Evolutionary conservation across 2,797 vertebrate genomes (phyloP), one percentile per base, ranked within the genome.

Genomic region (Brachymystax lenok): DNA sequence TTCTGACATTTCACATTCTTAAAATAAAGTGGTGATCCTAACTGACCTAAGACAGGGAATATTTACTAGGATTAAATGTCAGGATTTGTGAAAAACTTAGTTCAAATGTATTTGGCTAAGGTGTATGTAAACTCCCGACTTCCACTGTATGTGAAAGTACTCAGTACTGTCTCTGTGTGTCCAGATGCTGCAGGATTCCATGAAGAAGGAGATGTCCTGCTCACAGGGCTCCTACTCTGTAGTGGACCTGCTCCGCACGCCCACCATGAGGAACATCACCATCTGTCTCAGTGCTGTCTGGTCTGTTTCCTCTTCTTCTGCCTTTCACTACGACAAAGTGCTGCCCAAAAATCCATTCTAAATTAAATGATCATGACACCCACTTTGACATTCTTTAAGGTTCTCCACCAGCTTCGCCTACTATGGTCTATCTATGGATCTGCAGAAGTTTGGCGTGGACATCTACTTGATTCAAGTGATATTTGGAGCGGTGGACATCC

Each of bases 401-500:
- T 96, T 98, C 76, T 93, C 96, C 10, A 96, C 96, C 1, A 96
- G 96, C 84, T 97, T 99, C 12, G 95, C 94, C 73, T 99, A 99
- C 87, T 99, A 99, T 0, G 95, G 95, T 17, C 83, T 99, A 70
- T 88, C 96, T 30, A 96, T 99, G 95, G 95, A 97, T 46, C 92
- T 99, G 77, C 96, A 97, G 87, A 95, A 96, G 76, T 99, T 99
- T 4, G 96, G 95, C 0, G 92, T 96, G 82, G 90, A 95, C 86
- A 92, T 98, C 77, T 98, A 97, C 90, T 91, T 99, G 33, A 96
- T 99, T 79, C 98, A 99, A 89, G 94, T 99, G 76, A 98, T 99
- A 81, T 99, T 98, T 0, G 96, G 95, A 0, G 93, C 93, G 0
- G 96, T 96, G 1, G 98, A 99, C 87, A 92, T 98, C 81, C 98